A percentile compares a stretch with the other conserved stretches of the same genome.
Conservation (phyloP, 2,888 invertebrate species). For the Mythimna impura region DNA sequence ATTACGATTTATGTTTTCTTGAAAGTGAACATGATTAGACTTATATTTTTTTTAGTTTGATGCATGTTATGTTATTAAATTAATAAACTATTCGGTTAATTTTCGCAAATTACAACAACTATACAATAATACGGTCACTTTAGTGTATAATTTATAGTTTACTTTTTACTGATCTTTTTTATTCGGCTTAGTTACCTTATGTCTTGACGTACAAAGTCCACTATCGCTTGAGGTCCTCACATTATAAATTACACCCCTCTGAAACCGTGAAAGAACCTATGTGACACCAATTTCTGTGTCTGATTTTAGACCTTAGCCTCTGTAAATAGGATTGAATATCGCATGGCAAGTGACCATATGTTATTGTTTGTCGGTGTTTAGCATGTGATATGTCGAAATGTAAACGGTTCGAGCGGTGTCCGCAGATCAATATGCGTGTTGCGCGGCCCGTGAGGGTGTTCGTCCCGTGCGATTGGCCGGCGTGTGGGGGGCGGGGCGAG, state of each 20-base stretch:
- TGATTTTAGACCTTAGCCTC: conserved; percentile 52
- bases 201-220: conserved; percentile 44
- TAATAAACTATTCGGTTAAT: no score
- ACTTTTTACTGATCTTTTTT: not conserved
- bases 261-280: conserved; percentile 63
- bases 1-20: not conserved
- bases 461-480: conserved; percentile 87
- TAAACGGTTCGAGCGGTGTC: conserved; percentile 88
- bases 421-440: conserved; percentile 91
- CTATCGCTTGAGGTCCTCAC: conserved; percentile 49
- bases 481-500: conserved; percentile 86
- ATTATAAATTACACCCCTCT: conserved; percentile 79
- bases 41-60: no score
- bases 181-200: conserved; percentile 20
- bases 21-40: no score
- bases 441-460: conserved; percentile 84
- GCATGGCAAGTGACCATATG: conserved; percentile 71
- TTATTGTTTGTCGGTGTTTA: conserved; percentile 90
- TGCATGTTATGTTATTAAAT: no score
- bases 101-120: not conserved
- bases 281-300: conserved; percentile 29
- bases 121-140: not conserved
- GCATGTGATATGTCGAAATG: conserved; percentile 90
- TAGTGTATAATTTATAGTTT: not conserved
- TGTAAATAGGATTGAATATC: conserved; percentile 62